phyloP scores from a whole-genome alignment of 2,888 invertebrate genomes.

The Fragum whitleyi region DNA sequence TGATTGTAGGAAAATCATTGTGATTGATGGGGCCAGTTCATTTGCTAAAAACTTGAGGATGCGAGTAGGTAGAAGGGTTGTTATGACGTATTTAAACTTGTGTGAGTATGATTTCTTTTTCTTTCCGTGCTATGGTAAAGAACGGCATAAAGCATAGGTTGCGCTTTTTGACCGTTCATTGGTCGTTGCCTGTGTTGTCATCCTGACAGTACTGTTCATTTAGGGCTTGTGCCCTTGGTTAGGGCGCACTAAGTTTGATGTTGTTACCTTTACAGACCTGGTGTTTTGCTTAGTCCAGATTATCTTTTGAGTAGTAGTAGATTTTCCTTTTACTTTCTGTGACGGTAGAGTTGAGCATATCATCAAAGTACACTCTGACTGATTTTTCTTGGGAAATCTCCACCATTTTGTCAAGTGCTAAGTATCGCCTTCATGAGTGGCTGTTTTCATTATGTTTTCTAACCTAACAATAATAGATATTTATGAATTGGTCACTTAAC shows the following conservation, averaged over 20 bases:
- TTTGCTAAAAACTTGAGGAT: slow-evolving; percentile 33
- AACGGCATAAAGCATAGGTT: slow-evolving; percentile 29
- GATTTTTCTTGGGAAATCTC: slow-evolving; percentile 30
- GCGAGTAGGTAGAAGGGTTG: slow-evolving; percentile 35
- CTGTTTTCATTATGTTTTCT: slow-evolving; percentile 33
- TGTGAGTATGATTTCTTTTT: slow-evolving; percentile 31
- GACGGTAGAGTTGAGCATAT: slow-evolving; percentile 32
- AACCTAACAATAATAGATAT: slow-evolving; percentile 22
- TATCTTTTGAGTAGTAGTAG: slow-evolving; percentile 26
- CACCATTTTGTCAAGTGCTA: slow-evolving; percentile 28
- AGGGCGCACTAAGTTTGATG: not conserved
- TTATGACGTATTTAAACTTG: slow-evolving; percentile 31
- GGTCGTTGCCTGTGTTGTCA: slow-evolving; percentile 21
- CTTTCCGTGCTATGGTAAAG: slow-evolving; percentile 27
- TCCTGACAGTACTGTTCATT: slow-evolving; percentile 44
- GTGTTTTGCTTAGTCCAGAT: not conserved
- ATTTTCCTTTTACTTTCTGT: slow-evolving; percentile 41
- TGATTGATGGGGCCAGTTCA: slow-evolving; percentile 39
- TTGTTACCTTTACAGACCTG: not conserved
- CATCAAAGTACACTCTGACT: slow-evolving; percentile 27
- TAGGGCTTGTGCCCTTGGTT: slow-evolving; percentile 28
- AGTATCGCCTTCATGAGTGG: slow-evolving; percentile 35
- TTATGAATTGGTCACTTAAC: slow-evolving; percentile 3
- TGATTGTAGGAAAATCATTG: slow-evolving; percentile 40
- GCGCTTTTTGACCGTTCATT: slow-evolving; percentile 12